Evolutionary conservation across 2,888 invertebrate species (phyloP).

Genomic region (Eubasilissa splendida): DNA sequence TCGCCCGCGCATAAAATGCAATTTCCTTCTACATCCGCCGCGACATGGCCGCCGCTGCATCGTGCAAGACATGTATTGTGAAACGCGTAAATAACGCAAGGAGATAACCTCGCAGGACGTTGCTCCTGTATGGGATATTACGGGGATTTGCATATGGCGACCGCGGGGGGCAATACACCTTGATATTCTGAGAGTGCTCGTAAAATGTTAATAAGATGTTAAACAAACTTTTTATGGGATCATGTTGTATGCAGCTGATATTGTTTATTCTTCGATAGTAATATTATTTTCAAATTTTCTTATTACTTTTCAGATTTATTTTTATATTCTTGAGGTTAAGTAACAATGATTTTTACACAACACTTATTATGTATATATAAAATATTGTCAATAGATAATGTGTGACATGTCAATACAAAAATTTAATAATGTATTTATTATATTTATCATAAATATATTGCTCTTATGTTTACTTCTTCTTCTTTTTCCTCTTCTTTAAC

Average conservation of each 20-base stretch:
- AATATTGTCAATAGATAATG: too few relatives aligned
- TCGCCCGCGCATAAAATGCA: conserved; percentile 56
- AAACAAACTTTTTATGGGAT: neutral
- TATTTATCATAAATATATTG: too few relatives aligned
- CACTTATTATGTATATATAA: too few relatives aligned
- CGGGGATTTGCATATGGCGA: conserved; percentile 29
- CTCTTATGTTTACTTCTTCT: too few relatives aligned
- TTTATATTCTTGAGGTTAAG: too few relatives aligned
- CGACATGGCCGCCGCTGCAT: conserved; percentile 29
- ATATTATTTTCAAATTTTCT: too few relatives aligned
- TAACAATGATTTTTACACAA: too few relatives aligned
- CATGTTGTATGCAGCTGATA: neutral
- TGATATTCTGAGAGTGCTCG: conserved; percentile 8
- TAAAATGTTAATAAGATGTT: conserved; percentile 32
- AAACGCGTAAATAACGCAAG: conserved; percentile 51
- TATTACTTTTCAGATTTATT: too few relatives aligned
- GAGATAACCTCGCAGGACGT: conserved; percentile 27
- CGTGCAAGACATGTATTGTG: conserved; percentile 45
- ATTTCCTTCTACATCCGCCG: conserved; percentile 55
- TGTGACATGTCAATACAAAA: too few relatives aligned
- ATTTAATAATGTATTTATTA: too few relatives aligned
- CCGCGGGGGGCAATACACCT: conserved; percentile 30
- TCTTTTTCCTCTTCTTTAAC: too few relatives aligned
- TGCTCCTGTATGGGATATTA: conserved; percentile 26
- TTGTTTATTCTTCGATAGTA: too few relatives aligned